Conservation (phyloP, 2,888 invertebrate genomes). For the Ectemnius continuus region DNA sequence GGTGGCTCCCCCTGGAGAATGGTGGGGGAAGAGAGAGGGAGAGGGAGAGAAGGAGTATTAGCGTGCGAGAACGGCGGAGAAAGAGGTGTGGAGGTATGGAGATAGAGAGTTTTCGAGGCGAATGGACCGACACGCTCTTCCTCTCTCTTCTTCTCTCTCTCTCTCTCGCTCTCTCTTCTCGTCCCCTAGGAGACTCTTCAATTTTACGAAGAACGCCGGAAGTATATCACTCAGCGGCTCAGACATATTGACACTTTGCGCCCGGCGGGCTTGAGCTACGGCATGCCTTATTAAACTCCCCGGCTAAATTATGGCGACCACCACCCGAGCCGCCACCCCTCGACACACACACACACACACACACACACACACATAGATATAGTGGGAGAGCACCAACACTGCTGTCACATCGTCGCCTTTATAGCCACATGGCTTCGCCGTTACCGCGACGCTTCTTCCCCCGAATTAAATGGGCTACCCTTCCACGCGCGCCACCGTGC, state of each 20-base stretch:
- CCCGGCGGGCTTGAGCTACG: constrained; percentile 65
- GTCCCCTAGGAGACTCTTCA: constrained; percentile 61
- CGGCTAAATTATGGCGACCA: constrained; percentile 72
- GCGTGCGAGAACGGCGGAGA: background rate
- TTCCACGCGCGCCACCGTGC: background rate
- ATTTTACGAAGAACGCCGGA: constrained; percentile 70
- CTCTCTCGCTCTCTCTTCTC: constrained; percentile 13
- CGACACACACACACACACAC: constrained; percentile 11
- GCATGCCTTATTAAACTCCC: constrained; percentile 75
- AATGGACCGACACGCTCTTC: constrained; percentile 36
- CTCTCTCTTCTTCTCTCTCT: no score
- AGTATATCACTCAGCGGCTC: constrained; percentile 74
- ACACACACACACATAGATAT: constrained; percentile 2
- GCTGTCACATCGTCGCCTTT: constrained; percentile 30
- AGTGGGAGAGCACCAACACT: no score
- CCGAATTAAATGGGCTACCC: constrained; percentile 1
- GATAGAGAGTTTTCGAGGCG: constrained; percentile 24
- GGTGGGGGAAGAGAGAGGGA: background rate
- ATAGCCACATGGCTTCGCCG: constrained; percentile 16
- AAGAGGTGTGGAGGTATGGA: constrained; percentile 40
- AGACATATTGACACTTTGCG: constrained; percentile 74
- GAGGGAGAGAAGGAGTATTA: constrained; percentile 1
- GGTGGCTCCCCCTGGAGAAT: constrained; percentile 22
- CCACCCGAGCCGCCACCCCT: constrained; percentile 57
- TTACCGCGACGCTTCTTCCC: background rate